Percentiles rank a stretch among this genome's conserved stretches.
phyloP scores from a whole-genome alignment of 2,113 vertebrate species.

The Astatoreochromis straeleni region DNA sequence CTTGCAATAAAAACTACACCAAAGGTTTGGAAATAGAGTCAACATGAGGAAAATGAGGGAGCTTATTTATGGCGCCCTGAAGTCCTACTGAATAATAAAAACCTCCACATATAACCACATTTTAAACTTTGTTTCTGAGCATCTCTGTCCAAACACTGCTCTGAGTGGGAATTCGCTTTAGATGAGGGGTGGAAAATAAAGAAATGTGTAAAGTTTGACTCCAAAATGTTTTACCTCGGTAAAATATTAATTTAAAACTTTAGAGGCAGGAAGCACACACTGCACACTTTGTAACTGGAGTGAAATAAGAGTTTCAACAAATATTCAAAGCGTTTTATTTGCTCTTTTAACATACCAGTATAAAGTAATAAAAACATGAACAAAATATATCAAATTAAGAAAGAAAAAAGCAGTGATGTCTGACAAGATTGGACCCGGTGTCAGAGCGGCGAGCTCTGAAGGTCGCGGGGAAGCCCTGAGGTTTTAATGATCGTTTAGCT shows the following conservation, averaged over 20 bases:
- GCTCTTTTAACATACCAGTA: slow-evolving; percentile 18
- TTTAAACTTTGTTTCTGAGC: slow-evolving; percentile 48
- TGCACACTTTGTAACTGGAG: not conserved
- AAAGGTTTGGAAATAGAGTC: slow-evolving; percentile 55
- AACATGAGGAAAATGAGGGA: slow-evolving; percentile 50
- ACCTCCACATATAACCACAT: slow-evolving; percentile 35
- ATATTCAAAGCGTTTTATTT: slow-evolving; percentile 55
- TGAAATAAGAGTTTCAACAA: not conserved
- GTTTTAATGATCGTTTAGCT: not conserved
- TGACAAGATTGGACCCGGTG: slow-evolving; percentile 2
- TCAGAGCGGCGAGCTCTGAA: not conserved
- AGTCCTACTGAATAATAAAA: slow-evolving; percentile 64
- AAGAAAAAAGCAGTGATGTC: not conserved
- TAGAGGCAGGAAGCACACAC: not conserved
- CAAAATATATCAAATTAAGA: slow-evolving; percentile 3
- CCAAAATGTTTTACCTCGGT: slow-evolving; percentile 47
- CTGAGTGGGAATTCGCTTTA: slow-evolving; percentile 37
- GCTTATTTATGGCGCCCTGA: slow-evolving; percentile 58
- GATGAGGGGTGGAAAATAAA: not conserved
- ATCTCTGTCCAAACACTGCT: slow-evolving; percentile 31
- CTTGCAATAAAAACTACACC: slow-evolving; percentile 62
- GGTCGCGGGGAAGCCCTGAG: slow-evolving; percentile 1
- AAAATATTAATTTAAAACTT: slow-evolving; percentile 33
- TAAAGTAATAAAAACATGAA: slow-evolving; percentile 25
- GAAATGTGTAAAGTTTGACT: slow-evolving; percentile 49